Base-by-base conservation (phyloP, 2,888 invertebrate species). In the Unio delphinus region DNA sequence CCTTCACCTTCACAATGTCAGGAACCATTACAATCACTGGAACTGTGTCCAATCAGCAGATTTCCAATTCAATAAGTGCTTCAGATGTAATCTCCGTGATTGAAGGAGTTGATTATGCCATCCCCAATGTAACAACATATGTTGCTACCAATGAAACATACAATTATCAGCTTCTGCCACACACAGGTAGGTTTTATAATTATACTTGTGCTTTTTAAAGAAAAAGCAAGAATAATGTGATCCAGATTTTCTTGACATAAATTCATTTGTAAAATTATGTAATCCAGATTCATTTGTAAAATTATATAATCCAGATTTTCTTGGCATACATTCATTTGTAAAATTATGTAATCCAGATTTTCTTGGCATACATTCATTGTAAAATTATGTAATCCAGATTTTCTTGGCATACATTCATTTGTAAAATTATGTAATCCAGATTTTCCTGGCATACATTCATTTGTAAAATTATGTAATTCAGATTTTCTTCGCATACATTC, bases 51-150 rank as follows among this genome's bases (percentile, higher is more conserved):
- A 74, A 76, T 64, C 62, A 15, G 1, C 68, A 70, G 20, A 28
- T 68, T 7, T 28, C 69, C 11, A 20, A 61, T n/a, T 23, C 58
- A n/a, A 69, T 61, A 4, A 55, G 55, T 58, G 65, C 20, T 7
- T 26, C 45, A 11, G 62, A 66, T 45, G 56, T 15, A 17, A 71
- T 84, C 6, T 61, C 60, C 4, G 81, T 85, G 1, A 68, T 80
- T 8, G 83, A 85, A 61, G 87, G 86, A 1, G 83, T 88, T 20
- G 82, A 87, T 76, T 69, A 67, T n/a, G 75, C 83, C n/a, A 74
- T 79, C 55, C 68, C 84, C 7, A 64, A 71, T 15, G 63, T 76
- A 0, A 74, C 79, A 11, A 54, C 8, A 5, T 86, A 76, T 67
- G 69, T 72, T 3, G 74, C 65, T 11, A 81, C 82, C 7, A 74